These are phyloP conservation scores for Anagyrus pseudococci DNA, from an alignment of 2,888 invertebrate species.

Conservation along the genomic window DNA sequence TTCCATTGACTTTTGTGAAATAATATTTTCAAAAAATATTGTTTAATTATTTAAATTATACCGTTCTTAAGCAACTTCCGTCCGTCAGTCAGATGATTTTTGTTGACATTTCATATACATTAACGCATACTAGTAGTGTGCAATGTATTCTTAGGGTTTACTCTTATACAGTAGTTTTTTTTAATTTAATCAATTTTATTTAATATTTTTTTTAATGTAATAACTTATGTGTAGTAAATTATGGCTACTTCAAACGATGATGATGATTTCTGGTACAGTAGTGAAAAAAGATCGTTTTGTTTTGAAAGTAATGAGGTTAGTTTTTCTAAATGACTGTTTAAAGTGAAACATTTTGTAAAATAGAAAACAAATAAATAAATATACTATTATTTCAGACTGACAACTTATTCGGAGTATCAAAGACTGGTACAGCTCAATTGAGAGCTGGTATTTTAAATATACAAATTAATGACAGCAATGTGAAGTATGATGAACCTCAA, in stretches of 20 bases:
- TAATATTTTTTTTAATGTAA: not conserved
- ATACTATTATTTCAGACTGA: constrained; percentile 61
- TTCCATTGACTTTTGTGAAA: no score
- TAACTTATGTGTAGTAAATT: not conserved
- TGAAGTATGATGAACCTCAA: constrained; percentile 48
- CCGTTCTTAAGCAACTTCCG: no score
- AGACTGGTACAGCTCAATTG: constrained; percentile 58
- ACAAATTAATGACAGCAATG: constrained; percentile 47
- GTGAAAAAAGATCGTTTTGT: constrained; percentile 75
- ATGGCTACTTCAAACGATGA: constrained; percentile 62
- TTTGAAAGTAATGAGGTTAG: constrained; percentile 80
- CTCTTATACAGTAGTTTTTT: not conserved
- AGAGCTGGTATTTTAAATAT: constrained; percentile 56
- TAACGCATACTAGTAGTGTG: no score
- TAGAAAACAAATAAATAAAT: constrained; percentile 11
- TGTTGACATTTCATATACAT: no score
- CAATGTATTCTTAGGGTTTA: no score
- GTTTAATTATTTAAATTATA: no score
- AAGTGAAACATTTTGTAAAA: not conserved
- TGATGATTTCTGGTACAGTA: constrained; percentile 82
- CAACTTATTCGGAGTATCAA: constrained; percentile 65
- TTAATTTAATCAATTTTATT: not conserved
- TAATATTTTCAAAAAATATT: no score
- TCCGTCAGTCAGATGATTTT: no score
- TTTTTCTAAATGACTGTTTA: not conserved